Base-by-base conservation (phyloP, 2,888 invertebrate genomes). In the Plagodis dolabraria region DNA sequence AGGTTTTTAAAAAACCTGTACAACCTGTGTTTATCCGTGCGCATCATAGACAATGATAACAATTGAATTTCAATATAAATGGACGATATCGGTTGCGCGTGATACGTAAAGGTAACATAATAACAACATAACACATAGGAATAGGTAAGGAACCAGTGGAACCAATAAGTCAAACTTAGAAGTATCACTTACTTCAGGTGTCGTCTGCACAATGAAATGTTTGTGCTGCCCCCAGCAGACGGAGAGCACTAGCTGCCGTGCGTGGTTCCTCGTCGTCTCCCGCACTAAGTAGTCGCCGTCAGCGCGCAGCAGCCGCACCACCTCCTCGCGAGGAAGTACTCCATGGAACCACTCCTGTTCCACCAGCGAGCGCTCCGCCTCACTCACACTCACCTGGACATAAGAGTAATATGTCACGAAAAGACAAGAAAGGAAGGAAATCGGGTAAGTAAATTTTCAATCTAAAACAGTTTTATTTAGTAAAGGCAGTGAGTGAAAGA, bases 311-410 rank as follows among this genome's bases (percentile, higher is more conserved):
- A 99, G 93, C 63, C 98, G 93, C 46, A 98, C 98, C 36, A 99
- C 99, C 91, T 99, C 99, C 86, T 99, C 99, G 10, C 99, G 94
- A 0, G 99, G 99, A 60, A 99, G 88, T 9, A 99, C 98, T 0
- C 99, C 99, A 81, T 99, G 99, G 89, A 99, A 99, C 98, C 98
- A 99, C 83, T 98, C 98, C 87, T 98, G 98, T 72, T 98, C 98
- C 65, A 97, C 96, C 48, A 97, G 87, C 9, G 96, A 95, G 45
- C 96, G 95, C 78, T 95, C 95, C 12, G 89, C 91, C 74, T 93
- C 92, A 51, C 86, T 86, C 65, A 89, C 92, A 68, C 84, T 86
- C 62, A 92, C 89, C 92, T 92, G 68, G 35, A 69, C 56, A 54
- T 44, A 44, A 5, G 43, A 7, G 12, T n/a, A n/a, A 47, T 6